phyloP scores from a whole-genome alignment of 2,797 vertebrate species.

The Aphelocoma californica region DNA sequence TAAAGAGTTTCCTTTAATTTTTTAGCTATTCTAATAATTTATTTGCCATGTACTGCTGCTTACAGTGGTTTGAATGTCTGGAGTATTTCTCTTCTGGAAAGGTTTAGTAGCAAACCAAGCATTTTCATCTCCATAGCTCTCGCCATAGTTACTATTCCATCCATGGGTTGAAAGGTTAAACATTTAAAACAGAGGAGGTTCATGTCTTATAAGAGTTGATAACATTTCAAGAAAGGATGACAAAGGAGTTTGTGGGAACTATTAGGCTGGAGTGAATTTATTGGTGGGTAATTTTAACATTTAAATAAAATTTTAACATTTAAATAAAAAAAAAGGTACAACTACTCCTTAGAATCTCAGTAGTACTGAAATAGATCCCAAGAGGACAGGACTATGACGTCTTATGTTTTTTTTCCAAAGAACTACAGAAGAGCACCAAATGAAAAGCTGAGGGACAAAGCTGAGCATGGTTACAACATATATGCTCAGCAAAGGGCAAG shows the following conservation, averaged over 20 bases:
- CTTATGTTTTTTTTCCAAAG: background rate
- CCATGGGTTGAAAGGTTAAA: background rate
- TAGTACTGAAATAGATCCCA: background rate
- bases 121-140: background rate
- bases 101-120: background rate
- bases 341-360: background rate
- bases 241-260: background rate
- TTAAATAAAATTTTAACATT: too few relatives aligned
- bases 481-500: background rate
- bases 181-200: background rate
- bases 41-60: background rate
- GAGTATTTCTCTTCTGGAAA: background rate
- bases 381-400: background rate
- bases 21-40: background rate
- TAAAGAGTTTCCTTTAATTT: background rate
- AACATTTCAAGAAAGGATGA: background rate
- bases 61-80: background rate
- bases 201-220: background rate
- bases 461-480: background rate
- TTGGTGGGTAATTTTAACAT: background rate
- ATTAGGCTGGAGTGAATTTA: background rate
- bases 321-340: too few relatives aligned
- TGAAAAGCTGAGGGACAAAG: background rate
- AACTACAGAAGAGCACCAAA: background rate
- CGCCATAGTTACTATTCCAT: background rate